Evolutionary conservation across 2,888 invertebrate genomes (phyloP), one percentile per base, ranked within the genome.

Genomic region (Scaptomyza cyrtandrae): DNA sequence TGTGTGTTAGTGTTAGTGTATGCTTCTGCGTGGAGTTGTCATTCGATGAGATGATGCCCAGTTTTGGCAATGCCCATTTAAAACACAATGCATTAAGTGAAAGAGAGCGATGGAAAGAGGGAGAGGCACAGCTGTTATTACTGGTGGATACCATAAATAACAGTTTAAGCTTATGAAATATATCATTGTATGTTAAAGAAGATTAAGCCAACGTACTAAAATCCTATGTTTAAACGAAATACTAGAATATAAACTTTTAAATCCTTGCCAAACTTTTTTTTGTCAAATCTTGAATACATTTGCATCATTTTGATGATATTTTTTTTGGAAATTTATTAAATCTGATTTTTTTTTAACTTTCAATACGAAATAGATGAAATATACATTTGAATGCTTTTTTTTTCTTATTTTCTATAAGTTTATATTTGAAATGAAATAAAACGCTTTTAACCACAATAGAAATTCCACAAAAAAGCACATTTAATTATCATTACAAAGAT

Each of bases 11-110:
- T n/a, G n/a, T n/a, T n/a, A n/a, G n/a, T 14, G 46, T 49, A 14
- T 46, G 46, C n/a, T 13, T 45, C 13, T 48, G 46, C 29, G 31
- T 69, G 54, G 57, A 65, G 76, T 61, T 74, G 65, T 75, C 61
- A 65, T 44, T 61, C 71, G 76, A 52, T 58, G 35, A 58, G 65
- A 58, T 71, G 64, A 58, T 71, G 64, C 55, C 45, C 39, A 41
- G n/a, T 48, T 53, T 52, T 48, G 48, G 35, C 7, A 33, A 24
- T 39, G 16, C 13, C 27, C 37, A n/a, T 35, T 13, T 16, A 29
- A 14, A 50, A 29, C 9, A 27, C n/a, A 46, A 46, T 46, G 46
- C 5, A 27, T 6, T 13, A 13, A 9, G 11, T 13, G 11, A 7
- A 14, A 2, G 29, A 16, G 14, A 13, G 48, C 14, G 3, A 5